Conservation (phyloP, 1,140 invertebrate genomes). For the Pteromalus puparum region DNA sequence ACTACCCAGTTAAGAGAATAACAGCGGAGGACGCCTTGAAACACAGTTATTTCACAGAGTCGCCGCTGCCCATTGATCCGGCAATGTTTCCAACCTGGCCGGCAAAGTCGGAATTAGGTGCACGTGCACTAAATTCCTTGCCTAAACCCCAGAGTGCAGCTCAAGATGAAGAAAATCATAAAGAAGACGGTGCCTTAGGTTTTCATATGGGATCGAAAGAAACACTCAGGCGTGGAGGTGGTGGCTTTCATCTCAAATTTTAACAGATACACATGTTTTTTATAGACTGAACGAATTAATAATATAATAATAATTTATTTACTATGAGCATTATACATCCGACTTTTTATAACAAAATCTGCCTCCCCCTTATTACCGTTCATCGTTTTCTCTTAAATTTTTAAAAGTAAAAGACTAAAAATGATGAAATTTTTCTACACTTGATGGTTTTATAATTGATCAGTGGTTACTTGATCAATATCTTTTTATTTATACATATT, state of each 20-base stretch:
- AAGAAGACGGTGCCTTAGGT: conserved; percentile 76
- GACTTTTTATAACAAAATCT: too few species aligned
- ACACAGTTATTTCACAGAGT: conserved; percentile 94
- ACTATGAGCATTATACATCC: too few species aligned
- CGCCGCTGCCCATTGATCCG: conserved; percentile 94
- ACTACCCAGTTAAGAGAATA: conserved; percentile 91
- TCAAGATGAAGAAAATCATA: conserved; percentile 89
- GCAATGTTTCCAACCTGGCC: conserved; percentile 99
- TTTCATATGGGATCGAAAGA: conserved; percentile 78
- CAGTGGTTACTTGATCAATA: neutral
- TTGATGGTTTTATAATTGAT: too few species aligned
- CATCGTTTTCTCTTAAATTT: too few species aligned
- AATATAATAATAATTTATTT: too few species aligned
- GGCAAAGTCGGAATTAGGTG: conserved; percentile 94
- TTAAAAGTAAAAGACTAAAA: too few species aligned
- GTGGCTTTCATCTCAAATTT: conserved; percentile 90
- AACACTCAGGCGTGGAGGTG: conserved; percentile 80
- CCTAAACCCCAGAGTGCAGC: conserved; percentile 96
- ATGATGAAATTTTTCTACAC: too few species aligned
- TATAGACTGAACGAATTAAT: conserved; percentile 37
- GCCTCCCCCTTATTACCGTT: too few species aligned
- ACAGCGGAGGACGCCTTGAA: conserved; percentile 92
- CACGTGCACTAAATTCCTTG: conserved; percentile 82
- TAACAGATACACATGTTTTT: conserved; percentile 66
- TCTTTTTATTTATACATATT: conserved; percentile 32